Evolutionary conservation across 2,797 vertebrate genomes (phyloP).

Genomic region (Falco naumanni): DNA sequence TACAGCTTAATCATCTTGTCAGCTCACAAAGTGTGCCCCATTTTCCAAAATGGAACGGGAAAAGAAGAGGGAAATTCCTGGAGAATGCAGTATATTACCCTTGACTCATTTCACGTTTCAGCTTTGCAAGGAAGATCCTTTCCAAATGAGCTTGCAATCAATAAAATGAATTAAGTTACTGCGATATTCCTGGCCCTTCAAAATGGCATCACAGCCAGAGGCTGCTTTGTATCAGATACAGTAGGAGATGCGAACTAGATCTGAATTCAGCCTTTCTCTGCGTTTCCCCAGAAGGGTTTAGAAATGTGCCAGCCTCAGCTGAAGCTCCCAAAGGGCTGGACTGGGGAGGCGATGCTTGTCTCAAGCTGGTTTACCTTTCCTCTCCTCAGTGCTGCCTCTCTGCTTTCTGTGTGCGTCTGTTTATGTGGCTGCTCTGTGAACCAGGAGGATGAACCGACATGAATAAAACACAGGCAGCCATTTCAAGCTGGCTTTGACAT

Average conservation of each 20-base stretch:
- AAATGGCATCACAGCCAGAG: background rate
- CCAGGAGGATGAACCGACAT: background rate
- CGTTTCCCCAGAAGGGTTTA: background rate
- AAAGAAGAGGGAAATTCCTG: background rate
- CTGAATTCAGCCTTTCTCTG: background rate
- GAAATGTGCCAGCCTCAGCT: background rate
- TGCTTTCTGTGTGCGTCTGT: background rate
- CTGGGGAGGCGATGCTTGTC: background rate
- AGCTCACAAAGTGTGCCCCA: background rate
- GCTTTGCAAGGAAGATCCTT: background rate
- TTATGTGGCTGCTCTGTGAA: background rate
- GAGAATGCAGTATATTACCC: background rate
- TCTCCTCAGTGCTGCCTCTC: background rate
- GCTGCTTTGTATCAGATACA: background rate
- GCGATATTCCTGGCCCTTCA: background rate
- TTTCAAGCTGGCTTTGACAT: background rate
- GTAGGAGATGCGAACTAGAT: background rate
- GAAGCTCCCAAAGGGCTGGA: background rate
- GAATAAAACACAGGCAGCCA: background rate
- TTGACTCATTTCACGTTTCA: background rate
- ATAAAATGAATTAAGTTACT: background rate
- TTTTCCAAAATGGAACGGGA: background rate
- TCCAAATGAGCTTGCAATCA: background rate
- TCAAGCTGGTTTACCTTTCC: background rate
- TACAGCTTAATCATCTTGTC: background rate